Evolutionary conservation across 2,113 vertebrate genomes (phyloP).

Genomic region (Colistium nudipinnis): DNA sequence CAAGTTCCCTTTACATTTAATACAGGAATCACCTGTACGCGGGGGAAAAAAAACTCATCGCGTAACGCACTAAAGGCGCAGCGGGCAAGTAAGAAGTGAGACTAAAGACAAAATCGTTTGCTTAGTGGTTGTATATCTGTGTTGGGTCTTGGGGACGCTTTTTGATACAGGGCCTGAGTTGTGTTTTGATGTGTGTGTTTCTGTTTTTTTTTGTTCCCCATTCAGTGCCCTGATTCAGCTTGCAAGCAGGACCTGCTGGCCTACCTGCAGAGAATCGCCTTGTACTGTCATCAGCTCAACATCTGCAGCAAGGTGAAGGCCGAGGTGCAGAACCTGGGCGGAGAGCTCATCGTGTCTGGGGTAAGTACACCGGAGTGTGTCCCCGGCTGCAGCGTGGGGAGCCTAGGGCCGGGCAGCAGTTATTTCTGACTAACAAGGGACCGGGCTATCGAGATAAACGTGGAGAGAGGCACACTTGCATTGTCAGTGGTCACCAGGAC

Average conservation of each 20-base stretch:
- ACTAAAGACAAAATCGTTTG: too few relatives aligned
- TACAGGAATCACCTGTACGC: too few relatives aligned
- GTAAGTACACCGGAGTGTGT: conserved; percentile 78
- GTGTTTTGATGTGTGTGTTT: conserved; percentile 20
- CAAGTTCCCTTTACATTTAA: too few relatives aligned
- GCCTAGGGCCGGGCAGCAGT: too few relatives aligned
- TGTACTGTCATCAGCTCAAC: conserved; percentile 99
- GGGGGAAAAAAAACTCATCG: too few relatives aligned
- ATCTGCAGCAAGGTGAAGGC: conserved; percentile 99
- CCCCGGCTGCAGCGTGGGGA: too few relatives aligned
- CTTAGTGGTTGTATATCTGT: too few relatives aligned
- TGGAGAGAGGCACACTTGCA: not conserved
- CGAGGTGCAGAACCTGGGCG: conserved; percentile 97
- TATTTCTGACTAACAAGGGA: not conserved
- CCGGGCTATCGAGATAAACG: not conserved
- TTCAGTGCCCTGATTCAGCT: conserved; percentile 93
- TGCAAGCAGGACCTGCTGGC: conserved; percentile 98
- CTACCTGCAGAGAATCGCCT: conserved; percentile 96
- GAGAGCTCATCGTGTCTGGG: conserved; percentile 97
- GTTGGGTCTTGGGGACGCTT: too few relatives aligned
- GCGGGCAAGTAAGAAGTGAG: too few relatives aligned
- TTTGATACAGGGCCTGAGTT: not conserved
- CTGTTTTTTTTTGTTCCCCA: conserved; percentile 7
- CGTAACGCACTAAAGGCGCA: too few relatives aligned
- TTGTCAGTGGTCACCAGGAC: not conserved